Base-by-base conservation (phyloP, 2,888 invertebrate genomes). In the Archaeoteleia sp. region DNA sequence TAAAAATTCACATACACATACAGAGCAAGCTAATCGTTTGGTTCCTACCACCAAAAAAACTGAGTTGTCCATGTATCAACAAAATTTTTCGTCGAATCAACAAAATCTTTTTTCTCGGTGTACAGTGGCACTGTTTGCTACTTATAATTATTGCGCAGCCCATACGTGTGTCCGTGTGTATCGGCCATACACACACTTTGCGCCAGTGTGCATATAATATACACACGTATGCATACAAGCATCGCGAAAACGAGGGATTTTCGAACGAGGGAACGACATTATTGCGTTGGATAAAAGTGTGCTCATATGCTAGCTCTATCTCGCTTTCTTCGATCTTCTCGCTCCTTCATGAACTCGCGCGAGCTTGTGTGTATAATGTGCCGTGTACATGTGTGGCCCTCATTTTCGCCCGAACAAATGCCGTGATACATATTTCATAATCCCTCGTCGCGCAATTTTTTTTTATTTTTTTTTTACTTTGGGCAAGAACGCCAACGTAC, bases 261-360 rank as follows among this genome's bases (percentile, higher is more conserved):
- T 53, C 57, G 55, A 71, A 70, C 71, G 61, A 70, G 75, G 67
- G 73, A 67, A 65, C 71, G 76, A 77, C 75, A 76, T 77, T 76
- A 76, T 76, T 76, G 74, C 76, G 67, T 62, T 65, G 74, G 66
- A 73, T 72, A 72, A 74, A 74, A 72, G 72, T 67, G 71, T 58
- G 69, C 70, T 70, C 70, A 70, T 62, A 65, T 68, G 67, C 35
- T 55, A 42, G 49, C 60, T 46, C 45, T 34, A 25, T 46, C 53
- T 48, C 39, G 20, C 49, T 60, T 51, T 60, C 60, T 35, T 49
- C 43, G 35, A 20, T n/a, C 43, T 27, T 60, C 37, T 62, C 62
- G 43, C 53, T 53, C 32, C 57, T 57, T 37, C 29, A 9, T 14
- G 30, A 34, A 25, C 35, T 2, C 5, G 20, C 20, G 20, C 20